Evolutionary conservation across 2,113 vertebrate species (phyloP).

Genomic region (Marmota monax): DNA sequence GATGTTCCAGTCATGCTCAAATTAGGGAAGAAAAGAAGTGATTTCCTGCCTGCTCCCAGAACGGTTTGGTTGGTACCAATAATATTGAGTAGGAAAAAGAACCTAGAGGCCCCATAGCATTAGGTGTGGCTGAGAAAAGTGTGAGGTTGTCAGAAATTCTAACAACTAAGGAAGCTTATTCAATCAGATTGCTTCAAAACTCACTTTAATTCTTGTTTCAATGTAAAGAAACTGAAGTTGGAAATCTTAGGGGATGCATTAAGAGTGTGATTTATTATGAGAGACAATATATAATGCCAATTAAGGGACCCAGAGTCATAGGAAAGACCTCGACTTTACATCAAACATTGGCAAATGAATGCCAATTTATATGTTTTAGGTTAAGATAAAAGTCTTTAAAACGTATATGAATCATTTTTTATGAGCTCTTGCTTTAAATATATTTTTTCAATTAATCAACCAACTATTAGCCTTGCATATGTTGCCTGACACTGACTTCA

Average conservation of each 20-base stretch:
- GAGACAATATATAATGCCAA: slow-evolving; percentile 63
- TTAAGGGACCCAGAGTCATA: slow-evolving; percentile 61
- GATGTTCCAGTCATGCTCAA: not conserved
- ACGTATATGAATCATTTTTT: slow-evolving; percentile 65
- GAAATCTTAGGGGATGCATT: slow-evolving; percentile 49
- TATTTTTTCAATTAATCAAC: slow-evolving; percentile 45
- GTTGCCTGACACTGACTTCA: not conserved
- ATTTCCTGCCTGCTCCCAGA: not conserved
- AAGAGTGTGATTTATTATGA: slow-evolving; percentile 59
- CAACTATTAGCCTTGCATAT: not conserved
- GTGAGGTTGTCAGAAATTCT: not conserved
- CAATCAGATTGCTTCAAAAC: slow-evolving; percentile 43
- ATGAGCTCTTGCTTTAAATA: slow-evolving; percentile 42
- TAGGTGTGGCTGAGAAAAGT: not conserved
- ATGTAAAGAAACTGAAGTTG: slow-evolving; percentile 62
- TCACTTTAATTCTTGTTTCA: slow-evolving; percentile 61
- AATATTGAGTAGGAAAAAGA: not conserved
- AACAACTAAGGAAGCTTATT: slow-evolving; percentile 13
- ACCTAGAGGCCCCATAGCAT: not conserved
- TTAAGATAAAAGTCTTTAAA: slow-evolving; percentile 70
- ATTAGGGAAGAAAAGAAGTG: not conserved
- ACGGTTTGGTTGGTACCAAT: not conserved
- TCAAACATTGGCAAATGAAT: slow-evolving; percentile 73
- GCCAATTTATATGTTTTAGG: slow-evolving; percentile 72
- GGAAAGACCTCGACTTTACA: slow-evolving; percentile 55